These are phyloP conservation scores for Illadopsis cleaveri DNA, from an alignment of 2,113 vertebrate genomes.

Conservation along the genomic window DNA sequence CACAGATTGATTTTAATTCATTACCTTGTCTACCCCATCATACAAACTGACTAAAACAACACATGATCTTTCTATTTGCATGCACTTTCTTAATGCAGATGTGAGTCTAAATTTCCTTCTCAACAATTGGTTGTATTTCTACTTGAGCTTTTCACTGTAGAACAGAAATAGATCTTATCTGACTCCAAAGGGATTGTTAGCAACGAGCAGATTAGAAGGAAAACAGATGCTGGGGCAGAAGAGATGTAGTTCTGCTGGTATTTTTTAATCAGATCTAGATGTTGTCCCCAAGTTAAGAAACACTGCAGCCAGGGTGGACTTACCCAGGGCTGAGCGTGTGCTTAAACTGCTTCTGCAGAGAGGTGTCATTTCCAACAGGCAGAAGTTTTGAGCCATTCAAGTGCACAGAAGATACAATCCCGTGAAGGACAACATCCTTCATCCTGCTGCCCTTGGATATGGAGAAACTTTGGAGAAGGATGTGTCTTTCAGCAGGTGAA, in stretches of 20 bases:
- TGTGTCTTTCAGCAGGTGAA: neutral
- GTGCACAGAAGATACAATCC: neutral
- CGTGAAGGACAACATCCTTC: neutral
- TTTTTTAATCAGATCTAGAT: slow-evolving; percentile 28
- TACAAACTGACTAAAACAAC: neutral
- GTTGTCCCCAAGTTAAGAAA: neutral
- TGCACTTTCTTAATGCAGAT: neutral
- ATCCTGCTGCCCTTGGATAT: neutral
- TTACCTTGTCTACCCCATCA: neutral
- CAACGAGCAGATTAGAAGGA: neutral
- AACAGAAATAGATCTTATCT: slow-evolving; percentile 18
- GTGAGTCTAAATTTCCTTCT: neutral
- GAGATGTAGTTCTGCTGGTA: neutral
- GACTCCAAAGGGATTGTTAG: neutral
- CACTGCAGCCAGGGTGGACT: neutral
- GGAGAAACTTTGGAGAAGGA: neutral
- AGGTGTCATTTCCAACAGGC: neutral
- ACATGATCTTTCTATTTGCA: neutral
- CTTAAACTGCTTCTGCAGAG: neutral
- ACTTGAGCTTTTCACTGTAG: neutral
- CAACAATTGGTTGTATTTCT: neutral
- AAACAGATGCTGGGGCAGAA: slow-evolving; percentile 11
- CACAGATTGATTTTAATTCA: neutral
- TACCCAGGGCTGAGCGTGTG: neutral
- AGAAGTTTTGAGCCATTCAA: neutral